Base-by-base conservation (phyloP, 2,113 vertebrate genomes). In the Elephas maximus region DNA sequence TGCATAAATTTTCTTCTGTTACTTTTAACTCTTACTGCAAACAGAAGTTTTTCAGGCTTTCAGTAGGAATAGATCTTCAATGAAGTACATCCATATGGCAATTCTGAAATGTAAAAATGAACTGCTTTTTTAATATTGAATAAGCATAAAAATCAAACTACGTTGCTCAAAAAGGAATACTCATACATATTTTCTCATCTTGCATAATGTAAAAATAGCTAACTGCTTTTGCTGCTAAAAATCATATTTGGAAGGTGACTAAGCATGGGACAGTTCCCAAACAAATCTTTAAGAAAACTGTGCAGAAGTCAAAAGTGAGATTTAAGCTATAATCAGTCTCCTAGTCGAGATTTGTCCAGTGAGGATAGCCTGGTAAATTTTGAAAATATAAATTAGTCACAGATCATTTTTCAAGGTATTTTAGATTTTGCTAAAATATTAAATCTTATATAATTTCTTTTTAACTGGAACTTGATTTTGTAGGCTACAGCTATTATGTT, bases 241-340 rank as follows among this genome's bases (percentile, higher is more conserved):
- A 92, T 97, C 97, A 85, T 97, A 96, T 96, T 96, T 97, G 89
- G 77, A 93, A 74, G n/a, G n/a, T 98, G 90, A 98, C 97, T 98
- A 97, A 97, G 96, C 93, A 97, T 94, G 91, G 97, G 73, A 96
- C 77, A 95, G 48, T 94, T 96, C 69, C 74, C 94, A 97, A 95
- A 93, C 81, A 95, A 95, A 93, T 94, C 89, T 94, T 84, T 89
- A 41, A 90, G 48, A 93, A 92, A 91, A 62, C 89, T 96, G 51
- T 79, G 28, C 78, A 82, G 37, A 17, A 96, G 30, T 62, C 76
- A 89, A 97, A 97, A 96, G 51, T 91, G 44, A 87, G 65, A 80
- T 93, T 94, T 96, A 37, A 90, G 23, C 60, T 96, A 5, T 93
- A 83, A 95, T 93, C 37, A 91, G 57, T 73, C 45, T 77, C 21